A percentile compares a stretch with the other conserved stretches of the same genome.
Conservation (phyloP, 1,140 invertebrate genomes). For the Phocides pigmalion region DNA sequence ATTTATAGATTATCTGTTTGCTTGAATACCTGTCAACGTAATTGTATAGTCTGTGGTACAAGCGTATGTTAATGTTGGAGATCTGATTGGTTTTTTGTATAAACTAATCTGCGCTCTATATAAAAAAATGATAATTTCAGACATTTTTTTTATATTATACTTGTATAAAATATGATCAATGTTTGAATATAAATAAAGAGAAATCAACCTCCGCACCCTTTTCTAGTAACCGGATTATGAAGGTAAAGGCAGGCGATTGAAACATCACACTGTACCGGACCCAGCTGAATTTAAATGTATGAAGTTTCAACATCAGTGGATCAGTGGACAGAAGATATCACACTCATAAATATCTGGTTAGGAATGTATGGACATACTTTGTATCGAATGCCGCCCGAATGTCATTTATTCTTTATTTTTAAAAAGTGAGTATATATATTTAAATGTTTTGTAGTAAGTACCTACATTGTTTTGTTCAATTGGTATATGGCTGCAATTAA, state of each 20-base stretch:
- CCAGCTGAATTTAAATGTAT: constrained; percentile 75
- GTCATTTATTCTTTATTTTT: not conserved
- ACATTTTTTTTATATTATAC: not conserved
- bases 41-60: too few species aligned
- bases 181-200: constrained; percentile 33
- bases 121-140: too few species aligned
- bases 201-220: constrained; percentile 54
- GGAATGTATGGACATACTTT: constrained; percentile 1
- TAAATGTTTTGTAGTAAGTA: too few species aligned
- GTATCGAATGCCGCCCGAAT: not conserved
- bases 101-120: too few species aligned
- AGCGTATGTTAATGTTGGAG: too few species aligned
- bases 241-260: constrained; percentile 68
- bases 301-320: constrained; percentile 64
- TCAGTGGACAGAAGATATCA: constrained; percentile 41
- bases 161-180: not conserved
- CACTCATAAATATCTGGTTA: constrained; percentile 30
- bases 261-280: constrained; percentile 58
- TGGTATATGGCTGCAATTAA: too few species aligned
- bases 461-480: too few species aligned
- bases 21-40: too few species aligned
- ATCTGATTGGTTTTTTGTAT: too few species aligned
- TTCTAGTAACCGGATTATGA: constrained; percentile 72
- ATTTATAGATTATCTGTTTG: too few species aligned
- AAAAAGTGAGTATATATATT: too few species aligned